Conservation (phyloP, 2,888 invertebrate species). For the Gastracanthus pulcherrimus region DNA sequence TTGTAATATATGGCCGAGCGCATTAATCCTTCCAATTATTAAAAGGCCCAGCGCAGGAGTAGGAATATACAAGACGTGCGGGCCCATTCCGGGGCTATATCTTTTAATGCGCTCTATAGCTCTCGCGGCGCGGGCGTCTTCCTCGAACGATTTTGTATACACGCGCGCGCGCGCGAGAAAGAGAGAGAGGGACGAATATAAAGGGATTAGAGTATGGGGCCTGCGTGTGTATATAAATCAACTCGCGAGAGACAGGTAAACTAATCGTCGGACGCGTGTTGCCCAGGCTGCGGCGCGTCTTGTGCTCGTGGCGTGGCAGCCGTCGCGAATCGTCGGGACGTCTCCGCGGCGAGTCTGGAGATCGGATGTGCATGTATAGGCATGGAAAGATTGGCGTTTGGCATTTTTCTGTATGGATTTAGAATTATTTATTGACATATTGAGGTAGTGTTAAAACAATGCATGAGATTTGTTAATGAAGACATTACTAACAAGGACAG, state of each 20-base stretch:
- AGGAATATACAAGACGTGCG: too few relatives aligned
- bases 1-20: slow-evolving; percentile 19
- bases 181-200: slow-evolving; percentile 9
- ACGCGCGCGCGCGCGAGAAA: neutral
- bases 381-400: neutral
- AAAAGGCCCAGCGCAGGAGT: slow-evolving; percentile 19
- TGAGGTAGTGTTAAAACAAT: too few relatives aligned
- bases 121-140: slow-evolving; percentile 1
- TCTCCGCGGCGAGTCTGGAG: too few relatives aligned
- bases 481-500: too few relatives aligned
- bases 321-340: neutral
- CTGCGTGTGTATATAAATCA: slow-evolving; percentile 38
- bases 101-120: neutral
- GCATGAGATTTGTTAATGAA: too few relatives aligned
- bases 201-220: slow-evolving; percentile 29
- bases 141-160: slow-evolving; percentile 21
- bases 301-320: neutral
- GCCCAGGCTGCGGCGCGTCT: neutral
- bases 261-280: slow-evolving; percentile 57
- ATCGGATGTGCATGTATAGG: too few relatives aligned
- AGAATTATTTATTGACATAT: too few relatives aligned
- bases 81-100: neutral
- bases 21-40: slow-evolving; percentile 56
- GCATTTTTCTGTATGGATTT: neutral
- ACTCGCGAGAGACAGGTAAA: slow-evolving; percentile 57